Evolutionary conservation across 2,797 vertebrate species (phyloP).

Genomic region (Leuciscus waleckii): DNA sequence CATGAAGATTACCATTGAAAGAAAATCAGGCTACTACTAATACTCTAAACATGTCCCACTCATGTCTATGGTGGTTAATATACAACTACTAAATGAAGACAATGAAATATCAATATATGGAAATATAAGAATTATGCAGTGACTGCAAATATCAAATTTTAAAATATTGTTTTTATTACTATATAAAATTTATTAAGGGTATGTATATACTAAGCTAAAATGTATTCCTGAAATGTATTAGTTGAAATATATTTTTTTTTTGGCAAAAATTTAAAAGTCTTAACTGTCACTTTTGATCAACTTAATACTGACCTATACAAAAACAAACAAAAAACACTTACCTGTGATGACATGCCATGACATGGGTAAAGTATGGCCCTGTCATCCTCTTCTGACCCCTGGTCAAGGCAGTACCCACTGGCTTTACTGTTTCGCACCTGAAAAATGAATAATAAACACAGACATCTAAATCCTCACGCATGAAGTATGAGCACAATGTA

Average conservation of each 20-base stretch:
- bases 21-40: neutral
- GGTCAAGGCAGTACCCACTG: constrained; percentile 95
- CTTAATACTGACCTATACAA: too few species aligned
- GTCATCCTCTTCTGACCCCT: constrained; percentile 95
- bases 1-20: neutral
- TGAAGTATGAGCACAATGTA: neutral
- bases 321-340: constrained; percentile 64
- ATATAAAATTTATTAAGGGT: too few species aligned
- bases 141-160: neutral
- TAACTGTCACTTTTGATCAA: too few species aligned
- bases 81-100: neutral
- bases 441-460: constrained; percentile 11
- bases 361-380: constrained; percentile 96
- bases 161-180: too few species aligned
- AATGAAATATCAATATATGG: neutral
- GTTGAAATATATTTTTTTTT: too few species aligned
- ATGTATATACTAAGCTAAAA: too few species aligned
- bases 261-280: too few species aligned
- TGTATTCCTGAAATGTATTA: too few species aligned
- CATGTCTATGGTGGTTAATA: neutral
- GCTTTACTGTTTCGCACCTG: constrained; percentile 98
- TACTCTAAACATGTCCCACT: neutral
- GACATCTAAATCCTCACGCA: neutral
- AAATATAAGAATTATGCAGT: neutral
- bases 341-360: constrained; percentile 98